Evolutionary conservation across 2,113 vertebrate species (phyloP).

Genomic region (Salvelinus alpinus): DNA sequence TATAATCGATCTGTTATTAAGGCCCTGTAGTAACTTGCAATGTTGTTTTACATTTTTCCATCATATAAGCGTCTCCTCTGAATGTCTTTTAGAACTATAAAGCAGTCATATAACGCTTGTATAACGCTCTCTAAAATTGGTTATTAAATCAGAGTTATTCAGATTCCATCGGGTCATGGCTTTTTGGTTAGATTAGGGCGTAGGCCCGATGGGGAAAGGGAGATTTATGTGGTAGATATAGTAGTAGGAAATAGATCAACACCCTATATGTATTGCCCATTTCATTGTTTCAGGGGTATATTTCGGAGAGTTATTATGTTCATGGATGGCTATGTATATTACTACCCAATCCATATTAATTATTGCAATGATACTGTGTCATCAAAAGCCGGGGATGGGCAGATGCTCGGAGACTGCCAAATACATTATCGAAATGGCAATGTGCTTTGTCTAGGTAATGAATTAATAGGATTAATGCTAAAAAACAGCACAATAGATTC

Average conservation of each 20-base stretch:
- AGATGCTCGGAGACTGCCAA: constrained; percentile 36
- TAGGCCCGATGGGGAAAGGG: constrained; percentile 15
- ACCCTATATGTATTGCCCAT: constrained; percentile 40
- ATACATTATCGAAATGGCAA: constrained; percentile 31
- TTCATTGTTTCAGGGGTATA: constrained; percentile 26
- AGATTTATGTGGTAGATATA: constrained; percentile 46
- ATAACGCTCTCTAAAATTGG: constrained; percentile 40
- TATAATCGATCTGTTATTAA: constrained; percentile 8
- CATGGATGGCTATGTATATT: constrained; percentile 51
- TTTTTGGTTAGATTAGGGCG: constrained; percentile 32
- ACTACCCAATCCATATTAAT: constrained; percentile 59
- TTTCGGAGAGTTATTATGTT: constrained; percentile 37
- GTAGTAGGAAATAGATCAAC: constrained; percentile 26
- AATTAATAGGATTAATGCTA: constrained; percentile 54
- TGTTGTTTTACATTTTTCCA: constrained; percentile 36
- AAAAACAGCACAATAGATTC: constrained; percentile 58
- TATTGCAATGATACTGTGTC: constrained; percentile 52
- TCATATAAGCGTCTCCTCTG: constrained; percentile 25
- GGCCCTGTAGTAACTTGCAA: neutral
- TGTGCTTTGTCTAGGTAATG: constrained; percentile 55
- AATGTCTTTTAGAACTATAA: constrained; percentile 26
- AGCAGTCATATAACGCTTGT: constrained; percentile 17
- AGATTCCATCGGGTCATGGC: constrained; percentile 51
- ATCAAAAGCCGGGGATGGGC: constrained; percentile 45
- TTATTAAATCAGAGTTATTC: constrained; percentile 54